Conservation (phyloP, 53 echinoderm and acorn worm genomes). For the Apostichopus leukothele region DNA sequence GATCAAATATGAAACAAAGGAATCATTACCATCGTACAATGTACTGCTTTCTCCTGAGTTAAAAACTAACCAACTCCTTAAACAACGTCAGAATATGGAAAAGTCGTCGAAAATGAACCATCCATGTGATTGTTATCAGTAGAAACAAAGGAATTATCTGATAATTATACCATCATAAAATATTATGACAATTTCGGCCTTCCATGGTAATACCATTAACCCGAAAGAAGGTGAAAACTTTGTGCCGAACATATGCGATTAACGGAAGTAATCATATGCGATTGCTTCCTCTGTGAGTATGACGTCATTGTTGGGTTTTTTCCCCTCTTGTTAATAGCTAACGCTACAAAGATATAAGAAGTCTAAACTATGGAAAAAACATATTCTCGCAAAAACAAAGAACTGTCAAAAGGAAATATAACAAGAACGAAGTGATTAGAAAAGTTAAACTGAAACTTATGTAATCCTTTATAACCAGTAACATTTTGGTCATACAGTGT, state of each 20-base stretch:
- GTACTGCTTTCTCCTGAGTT: too few relatives aligned
- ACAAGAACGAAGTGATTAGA: too few relatives aligned
- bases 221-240: background rate
- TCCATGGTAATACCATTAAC: background rate
- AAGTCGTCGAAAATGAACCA: background rate
- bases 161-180: constrained; percentile 9
- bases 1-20: too few relatives aligned
- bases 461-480: too few relatives aligned
- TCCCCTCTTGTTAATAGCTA: background rate
- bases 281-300: constrained; percentile 8
- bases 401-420: too few relatives aligned
- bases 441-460: too few relatives aligned
- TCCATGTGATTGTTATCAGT: background rate
- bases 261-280: background rate
- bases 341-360: too few relatives aligned
- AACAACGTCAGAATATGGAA: background rate
- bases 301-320: background rate
- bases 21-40: too few relatives aligned
- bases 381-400: too few relatives aligned
- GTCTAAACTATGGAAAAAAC: too few relatives aligned
- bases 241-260: background rate
- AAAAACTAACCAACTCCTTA: too few relatives aligned
- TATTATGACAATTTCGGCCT: constrained; percentile 22
- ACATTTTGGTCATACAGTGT: too few relatives aligned
- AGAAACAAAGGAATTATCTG: constrained; percentile 1